These are phyloP conservation scores for Brachionus calyciflorus DNA, from an alignment of 1,140 invertebrate species.

Conservation along the genomic window DNA sequence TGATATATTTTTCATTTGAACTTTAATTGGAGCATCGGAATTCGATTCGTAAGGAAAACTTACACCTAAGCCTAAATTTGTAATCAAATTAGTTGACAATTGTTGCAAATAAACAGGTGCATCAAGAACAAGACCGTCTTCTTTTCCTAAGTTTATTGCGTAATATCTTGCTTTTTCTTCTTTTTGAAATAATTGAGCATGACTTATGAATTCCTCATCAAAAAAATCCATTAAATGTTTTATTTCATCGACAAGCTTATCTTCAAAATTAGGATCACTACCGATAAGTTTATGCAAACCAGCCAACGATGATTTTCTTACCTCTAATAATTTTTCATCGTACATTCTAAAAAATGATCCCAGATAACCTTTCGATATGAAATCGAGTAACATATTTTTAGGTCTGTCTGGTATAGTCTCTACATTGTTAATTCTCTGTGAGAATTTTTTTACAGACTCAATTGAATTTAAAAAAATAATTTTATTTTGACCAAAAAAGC, in stretches of 20 bases:
- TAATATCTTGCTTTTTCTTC: neutral
- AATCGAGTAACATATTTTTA: conserved; percentile 24
- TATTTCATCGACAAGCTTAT: neutral
- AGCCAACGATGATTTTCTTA: conserved; percentile 28
- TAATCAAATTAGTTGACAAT: conserved; percentile 8
- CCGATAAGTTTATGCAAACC: conserved; percentile 7
- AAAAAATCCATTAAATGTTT: conserved; percentile 16
- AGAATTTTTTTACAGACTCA: conserved; percentile 36
- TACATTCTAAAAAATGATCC: conserved; percentile 46
- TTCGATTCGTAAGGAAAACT: conserved; percentile 32
- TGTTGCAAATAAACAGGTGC: conserved; percentile 38
- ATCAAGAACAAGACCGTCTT: conserved; percentile 23
- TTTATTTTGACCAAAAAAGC: neutral
- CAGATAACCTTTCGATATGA: conserved; percentile 36
- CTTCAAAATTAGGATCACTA: conserved; percentile 26
- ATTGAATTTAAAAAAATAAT: conserved; percentile 40
- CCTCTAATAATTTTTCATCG: neutral
- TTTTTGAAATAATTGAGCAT: conserved; percentile 10
- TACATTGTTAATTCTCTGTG: neutral
- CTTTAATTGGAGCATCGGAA: neutral
- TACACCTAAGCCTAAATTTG: neutral
- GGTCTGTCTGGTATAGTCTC: conserved; percentile 4
- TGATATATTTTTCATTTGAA: conserved; percentile 42
- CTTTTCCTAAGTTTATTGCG: conserved; percentile 18
- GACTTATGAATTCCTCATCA: neutral